These are phyloP conservation scores for Hydrophis major DNA, from an alignment of 2,797 vertebrate species.

Conservation along the genomic window DNA sequence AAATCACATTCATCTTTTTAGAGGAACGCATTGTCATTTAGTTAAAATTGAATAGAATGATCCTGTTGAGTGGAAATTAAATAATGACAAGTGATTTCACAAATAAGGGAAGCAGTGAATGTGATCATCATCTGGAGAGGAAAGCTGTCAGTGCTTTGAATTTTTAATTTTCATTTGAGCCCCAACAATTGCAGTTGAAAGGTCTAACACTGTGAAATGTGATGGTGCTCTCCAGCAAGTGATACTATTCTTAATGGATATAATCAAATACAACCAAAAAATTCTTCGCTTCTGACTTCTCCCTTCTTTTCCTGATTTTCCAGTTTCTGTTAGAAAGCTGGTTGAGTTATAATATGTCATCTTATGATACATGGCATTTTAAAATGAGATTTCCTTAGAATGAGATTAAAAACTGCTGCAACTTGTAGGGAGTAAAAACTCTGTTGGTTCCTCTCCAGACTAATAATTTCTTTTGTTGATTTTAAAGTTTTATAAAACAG, in stretches of 20 bases:
- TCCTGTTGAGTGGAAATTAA: not conserved
- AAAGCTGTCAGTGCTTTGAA: slow-evolving; percentile 25
- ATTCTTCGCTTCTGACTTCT: not conserved
- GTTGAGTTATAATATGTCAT: not conserved
- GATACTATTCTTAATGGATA: not conserved
- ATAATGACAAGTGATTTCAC: not conserved
- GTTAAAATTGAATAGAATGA: not conserved
- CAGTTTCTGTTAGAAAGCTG: not conserved
- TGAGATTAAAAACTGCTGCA: not conserved
- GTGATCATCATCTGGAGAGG: slow-evolving; percentile 34
- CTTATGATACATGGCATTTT: not conserved
- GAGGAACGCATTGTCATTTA: not conserved
- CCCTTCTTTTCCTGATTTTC: not conserved
- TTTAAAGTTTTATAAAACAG: not conserved
- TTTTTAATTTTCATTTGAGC: slow-evolving; percentile 23
- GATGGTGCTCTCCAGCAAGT: not conserved
- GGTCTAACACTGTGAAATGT: not conserved
- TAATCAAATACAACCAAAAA: not conserved
- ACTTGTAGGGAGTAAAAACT: not conserved
- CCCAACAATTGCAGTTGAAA: slow-evolving; percentile 41
- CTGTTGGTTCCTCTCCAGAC: not conserved
- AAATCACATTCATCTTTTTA: not conserved
- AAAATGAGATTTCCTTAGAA: not conserved
- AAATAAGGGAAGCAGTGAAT: slow-evolving; percentile 15
- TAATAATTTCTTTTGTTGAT: not conserved